These are phyloP conservation scores for Typhlomys cinereus DNA, from an alignment of 2,113 vertebrate species.

Conservation along the genomic window DNA sequence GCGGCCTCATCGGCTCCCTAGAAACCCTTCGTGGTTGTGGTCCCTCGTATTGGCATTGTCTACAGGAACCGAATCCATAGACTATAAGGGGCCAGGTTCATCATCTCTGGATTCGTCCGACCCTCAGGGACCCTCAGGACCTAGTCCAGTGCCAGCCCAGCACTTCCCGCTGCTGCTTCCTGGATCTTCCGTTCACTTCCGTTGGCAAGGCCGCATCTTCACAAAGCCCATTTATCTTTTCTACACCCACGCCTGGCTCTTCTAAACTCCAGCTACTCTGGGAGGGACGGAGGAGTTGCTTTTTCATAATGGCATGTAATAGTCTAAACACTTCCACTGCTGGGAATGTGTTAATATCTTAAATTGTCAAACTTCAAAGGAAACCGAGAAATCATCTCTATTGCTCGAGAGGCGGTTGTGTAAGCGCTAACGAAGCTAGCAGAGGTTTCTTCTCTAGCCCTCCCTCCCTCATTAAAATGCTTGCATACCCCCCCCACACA, in stretches of 20 bases:
- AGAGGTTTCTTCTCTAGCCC: not conserved
- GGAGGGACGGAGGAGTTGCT: not conserved
- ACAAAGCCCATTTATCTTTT: not conserved
- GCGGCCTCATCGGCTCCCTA: too few species aligned
- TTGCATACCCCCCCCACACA: not conserved
- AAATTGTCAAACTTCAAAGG: not conserved
- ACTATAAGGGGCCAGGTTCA: not conserved
- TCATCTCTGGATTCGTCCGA: too few species aligned
- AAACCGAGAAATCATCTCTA: not conserved
- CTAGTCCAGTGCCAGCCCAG: too few species aligned
- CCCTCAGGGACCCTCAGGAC: not conserved
- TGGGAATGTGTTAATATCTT: not conserved
- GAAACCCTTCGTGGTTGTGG: not conserved
- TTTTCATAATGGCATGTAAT: not conserved
- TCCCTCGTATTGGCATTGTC: not conserved
- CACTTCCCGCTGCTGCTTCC: too few species aligned
- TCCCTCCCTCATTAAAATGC: not conserved
- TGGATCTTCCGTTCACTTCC: too few species aligned
- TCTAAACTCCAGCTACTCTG: not conserved
- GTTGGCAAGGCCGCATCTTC: not conserved
- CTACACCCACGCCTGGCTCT: not conserved
- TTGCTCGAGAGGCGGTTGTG: not conserved
- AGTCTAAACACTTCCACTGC: slow-evolving; percentile 22
- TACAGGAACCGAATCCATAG: not conserved
- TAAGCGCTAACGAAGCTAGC: not conserved